Conservation (phyloP, 2,888 invertebrate species). For the Drosophila maculinotata region DNA sequence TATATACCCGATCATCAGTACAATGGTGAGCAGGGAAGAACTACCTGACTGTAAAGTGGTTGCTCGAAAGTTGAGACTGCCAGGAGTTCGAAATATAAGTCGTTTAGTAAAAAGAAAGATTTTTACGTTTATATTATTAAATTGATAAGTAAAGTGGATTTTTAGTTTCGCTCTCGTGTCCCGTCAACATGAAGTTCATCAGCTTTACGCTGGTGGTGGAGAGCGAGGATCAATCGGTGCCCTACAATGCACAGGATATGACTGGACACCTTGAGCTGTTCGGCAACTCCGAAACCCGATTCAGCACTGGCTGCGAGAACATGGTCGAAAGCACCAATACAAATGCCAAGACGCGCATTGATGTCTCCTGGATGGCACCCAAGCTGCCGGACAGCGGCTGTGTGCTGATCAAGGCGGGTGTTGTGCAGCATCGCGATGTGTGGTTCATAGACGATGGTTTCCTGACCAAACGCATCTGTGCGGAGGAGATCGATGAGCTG, state of each 20-base stretch:
- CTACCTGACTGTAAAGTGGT: too few relatives aligned
- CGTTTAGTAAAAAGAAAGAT: too few relatives aligned
- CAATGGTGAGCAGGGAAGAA: conserved; percentile 90
- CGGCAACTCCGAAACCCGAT: conserved; percentile 90
- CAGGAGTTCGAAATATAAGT: too few relatives aligned
- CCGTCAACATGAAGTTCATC: conserved; percentile 89
- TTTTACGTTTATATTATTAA: too few relatives aligned
- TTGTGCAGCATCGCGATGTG: conserved; percentile 89
- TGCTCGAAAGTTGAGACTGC: too few relatives aligned
- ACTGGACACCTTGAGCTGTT: conserved; percentile 89
- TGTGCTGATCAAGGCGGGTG: conserved; percentile 91
- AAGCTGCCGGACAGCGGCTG: conserved; percentile 90
- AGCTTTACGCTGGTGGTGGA: conserved; percentile 94
- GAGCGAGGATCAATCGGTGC: conserved; percentile 86
- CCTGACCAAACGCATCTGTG: conserved; percentile 90
- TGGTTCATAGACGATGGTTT: conserved; percentile 94
- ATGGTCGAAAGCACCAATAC: conserved; percentile 92
- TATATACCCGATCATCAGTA: conserved; percentile 91
- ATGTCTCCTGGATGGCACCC: conserved; percentile 94
- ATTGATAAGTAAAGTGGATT: neutral
- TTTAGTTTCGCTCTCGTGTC: conserved; percentile 88
- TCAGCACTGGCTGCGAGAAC: conserved; percentile 92
- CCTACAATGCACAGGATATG: conserved; percentile 83
- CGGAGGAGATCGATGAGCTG: conserved; percentile 87
- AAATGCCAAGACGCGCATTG: conserved; percentile 90